Percentiles rank a stretch among this genome's conserved stretches.
These are phyloP conservation scores for Suricata suricatta DNA, from an alignment of 2,113 vertebrate species.

Conservation along the genomic window DNA sequence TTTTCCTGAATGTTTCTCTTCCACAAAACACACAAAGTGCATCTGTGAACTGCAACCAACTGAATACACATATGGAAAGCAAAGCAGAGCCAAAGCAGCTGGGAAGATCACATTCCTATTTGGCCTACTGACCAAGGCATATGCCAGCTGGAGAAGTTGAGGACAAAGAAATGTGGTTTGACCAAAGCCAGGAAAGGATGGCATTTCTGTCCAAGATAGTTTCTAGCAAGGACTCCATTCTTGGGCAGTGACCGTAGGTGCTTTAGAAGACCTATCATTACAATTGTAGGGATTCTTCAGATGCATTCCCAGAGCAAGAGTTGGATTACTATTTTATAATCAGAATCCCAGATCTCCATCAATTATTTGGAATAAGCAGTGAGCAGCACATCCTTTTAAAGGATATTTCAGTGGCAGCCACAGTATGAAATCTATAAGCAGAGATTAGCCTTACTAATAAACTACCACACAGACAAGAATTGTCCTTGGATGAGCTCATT, in stretches of 20 bases:
- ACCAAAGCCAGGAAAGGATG: not conserved
- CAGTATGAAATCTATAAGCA: not conserved
- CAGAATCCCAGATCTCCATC: not conserved
- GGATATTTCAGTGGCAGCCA: not conserved
- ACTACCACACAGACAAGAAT: not conserved
- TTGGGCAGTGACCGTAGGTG: not conserved
- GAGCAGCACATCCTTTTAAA: not conserved
- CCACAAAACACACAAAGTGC: not conserved
- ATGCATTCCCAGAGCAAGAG: not conserved
- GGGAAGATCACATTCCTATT: not conserved
- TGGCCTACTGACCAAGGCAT: not conserved
- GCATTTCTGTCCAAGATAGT: not conserved
- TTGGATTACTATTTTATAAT: not conserved
- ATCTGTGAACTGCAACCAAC: not conserved
- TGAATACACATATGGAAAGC: not conserved
- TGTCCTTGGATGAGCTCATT: not conserved
- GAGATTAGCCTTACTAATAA: not conserved
- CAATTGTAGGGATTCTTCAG: not conserved
- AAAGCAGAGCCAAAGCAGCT: not conserved
- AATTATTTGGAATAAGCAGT: not conserved
- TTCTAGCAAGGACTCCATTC: not conserved
- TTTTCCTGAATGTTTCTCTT: not conserved
- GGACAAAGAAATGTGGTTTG: not conserved
- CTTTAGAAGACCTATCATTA: not conserved
- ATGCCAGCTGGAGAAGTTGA: conserved; percentile 41